Percentiles rank a stretch among this genome's conserved stretches.
Evolutionary conservation across 92 coral and sea anemone genomes (phyloP).

Genomic region (Phenganax subtilis): DNA sequence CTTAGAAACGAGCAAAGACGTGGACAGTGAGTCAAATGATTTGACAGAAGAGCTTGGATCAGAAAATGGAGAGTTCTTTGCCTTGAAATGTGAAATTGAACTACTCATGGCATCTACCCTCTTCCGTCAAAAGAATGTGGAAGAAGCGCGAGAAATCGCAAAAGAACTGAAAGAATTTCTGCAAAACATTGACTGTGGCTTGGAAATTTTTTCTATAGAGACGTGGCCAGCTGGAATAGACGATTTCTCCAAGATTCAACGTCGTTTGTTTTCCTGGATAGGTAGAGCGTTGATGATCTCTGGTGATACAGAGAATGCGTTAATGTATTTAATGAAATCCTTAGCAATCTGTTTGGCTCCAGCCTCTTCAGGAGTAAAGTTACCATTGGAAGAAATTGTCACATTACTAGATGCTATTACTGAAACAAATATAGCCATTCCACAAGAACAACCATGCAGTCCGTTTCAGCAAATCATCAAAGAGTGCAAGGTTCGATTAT

Average conservation of each 20-base stretch:
- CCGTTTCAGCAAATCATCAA: conserved; percentile 13
- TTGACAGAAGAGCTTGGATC: conserved; percentile 8
- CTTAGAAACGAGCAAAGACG: not conserved
- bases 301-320: not conserved
- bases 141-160: conserved; percentile 1
- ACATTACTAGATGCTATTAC: conserved; percentile 17
- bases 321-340: not conserved
- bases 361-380: not conserved
- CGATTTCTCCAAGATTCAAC: not conserved
- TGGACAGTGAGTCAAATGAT: not conserved
- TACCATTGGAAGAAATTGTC: conserved; percentile 4
- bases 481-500: not conserved
- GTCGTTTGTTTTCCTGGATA: conserved; percentile 29
- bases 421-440: not conserved
- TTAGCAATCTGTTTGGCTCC: conserved; percentile 4
- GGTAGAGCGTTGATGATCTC: conserved; percentile 19
- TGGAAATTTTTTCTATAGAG: not conserved
- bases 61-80: not conserved
- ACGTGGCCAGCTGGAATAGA: not conserved
- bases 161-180: conserved; percentile 21
- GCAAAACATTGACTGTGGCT: conserved; percentile 16
- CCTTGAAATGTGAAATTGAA: conserved; percentile 25
- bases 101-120: conserved; percentile 1
- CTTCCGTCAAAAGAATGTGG: not conserved
- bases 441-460: not conserved